Evolutionary conservation across 2,888 invertebrate genomes (phyloP), one percentile per base, ranked within the genome.

Genomic region (Drepanosiphum platanoidis): DNA sequence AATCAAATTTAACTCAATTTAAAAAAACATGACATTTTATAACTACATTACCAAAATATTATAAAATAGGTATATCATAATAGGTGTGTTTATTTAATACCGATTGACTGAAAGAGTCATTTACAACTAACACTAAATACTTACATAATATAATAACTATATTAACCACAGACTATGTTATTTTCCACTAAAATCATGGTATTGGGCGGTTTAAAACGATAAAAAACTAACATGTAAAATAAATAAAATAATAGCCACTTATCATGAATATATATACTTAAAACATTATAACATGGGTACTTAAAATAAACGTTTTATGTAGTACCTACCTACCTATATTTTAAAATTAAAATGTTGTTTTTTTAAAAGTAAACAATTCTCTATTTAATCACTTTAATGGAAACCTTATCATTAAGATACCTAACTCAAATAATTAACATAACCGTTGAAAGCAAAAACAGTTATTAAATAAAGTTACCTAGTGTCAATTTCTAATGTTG

Each of bases 171-270:
- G 32, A n/a, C n/a, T 9, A n/a, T 58, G 27, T 52, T n/a, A n/a
- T 34, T n/a, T 13, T n/a, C 46, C 1, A 42, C 13, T 32, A n/a
- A 34, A 11, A n/a, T 71, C 9, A 30, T 30, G 42, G 32, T 52
- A 74, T 58, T 75, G 75, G 75, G 75, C 75, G 58, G 74, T 32
- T n/a, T 34, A 74, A 22, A n/a, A 58, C 58, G 34, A 34, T 34
- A 52, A 74, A 46, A 58, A n/a, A 9, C 13, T 9, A 58, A 75
- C n/a, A n/a, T 13, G 5, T n/a, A 52, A 32, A 32, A 32, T 66
- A 32, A 15, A 52, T 58, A 75, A 75, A 75, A 52, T 74, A 74
- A 75, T 34, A 75, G 34, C 34, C 58, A 58, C 58, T 75, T 58
- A 75, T 75, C 36, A 75, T 34, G n/a, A 74, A 75, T 61, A 58